Conservation (phyloP, 2,797 vertebrate species). For the Eremophila alpestris region DNA sequence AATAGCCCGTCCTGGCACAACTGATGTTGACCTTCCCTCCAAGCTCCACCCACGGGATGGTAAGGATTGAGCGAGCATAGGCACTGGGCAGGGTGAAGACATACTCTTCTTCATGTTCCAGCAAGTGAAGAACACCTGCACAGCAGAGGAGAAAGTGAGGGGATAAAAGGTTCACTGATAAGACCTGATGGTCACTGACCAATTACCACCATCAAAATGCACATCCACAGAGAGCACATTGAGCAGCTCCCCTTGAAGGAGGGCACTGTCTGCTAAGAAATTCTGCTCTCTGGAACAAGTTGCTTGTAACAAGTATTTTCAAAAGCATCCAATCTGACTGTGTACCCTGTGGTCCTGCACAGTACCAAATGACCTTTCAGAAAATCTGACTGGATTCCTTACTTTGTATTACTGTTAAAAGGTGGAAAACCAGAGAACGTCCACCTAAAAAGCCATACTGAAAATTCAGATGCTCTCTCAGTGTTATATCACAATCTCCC, state of each 20-base stretch:
- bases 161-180: no score
- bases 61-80: conserved; percentile 96
- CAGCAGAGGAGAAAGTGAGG: neutral
- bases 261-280: neutral
- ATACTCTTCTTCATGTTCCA: conserved; percentile 92
- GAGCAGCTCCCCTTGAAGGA: neutral
- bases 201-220: neutral
- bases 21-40: conserved; percentile 92
- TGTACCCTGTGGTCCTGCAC: neutral
- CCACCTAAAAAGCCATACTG: neutral
- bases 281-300: neutral
- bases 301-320: neutral
- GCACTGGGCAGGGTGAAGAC: conserved; percentile 94
- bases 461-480: neutral
- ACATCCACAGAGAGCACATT: neutral
- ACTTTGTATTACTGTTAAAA: neutral
- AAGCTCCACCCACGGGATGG: conserved; percentile 95
- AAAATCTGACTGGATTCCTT: neutral
- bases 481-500: neutral
- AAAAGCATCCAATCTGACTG: neutral
- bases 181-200: neutral
- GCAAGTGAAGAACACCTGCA: conserved; percentile 85
- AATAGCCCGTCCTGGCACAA: conserved; percentile 90
- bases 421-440: neutral
- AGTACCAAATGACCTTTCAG: neutral